Evolutionary conservation across 1,140 invertebrate species (phyloP).

Genomic region (Ips nitidus): DNA sequence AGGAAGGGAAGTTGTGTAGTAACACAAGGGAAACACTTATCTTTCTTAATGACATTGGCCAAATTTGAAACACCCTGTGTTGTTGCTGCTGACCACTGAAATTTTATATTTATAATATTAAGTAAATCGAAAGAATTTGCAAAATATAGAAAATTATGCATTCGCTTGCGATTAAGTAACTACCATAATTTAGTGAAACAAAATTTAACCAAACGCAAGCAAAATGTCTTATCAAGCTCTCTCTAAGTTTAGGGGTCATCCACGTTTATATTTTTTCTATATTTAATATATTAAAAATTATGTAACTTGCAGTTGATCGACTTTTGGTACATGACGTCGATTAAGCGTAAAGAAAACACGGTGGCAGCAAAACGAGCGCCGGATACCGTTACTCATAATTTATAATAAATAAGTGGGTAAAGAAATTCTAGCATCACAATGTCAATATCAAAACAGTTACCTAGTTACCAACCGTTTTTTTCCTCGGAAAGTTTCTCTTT

Average conservation of each 20-base stretch:
- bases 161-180: too few species aligned
- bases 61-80: too few species aligned
- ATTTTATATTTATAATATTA: too few species aligned
- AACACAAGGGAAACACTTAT: too few species aligned
- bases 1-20: too few species aligned
- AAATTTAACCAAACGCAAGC: conserved; percentile 2
- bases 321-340: not conserved
- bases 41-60: too few species aligned
- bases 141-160: too few species aligned
- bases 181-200: too few species aligned
- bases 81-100: too few species aligned
- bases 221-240: conserved; percentile 7
- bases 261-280: conserved; percentile 1
- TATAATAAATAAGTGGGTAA: conserved; percentile 31
- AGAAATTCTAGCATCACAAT: conserved; percentile 40
- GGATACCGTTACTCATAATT: conserved; percentile 31
- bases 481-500: conserved; percentile 46
- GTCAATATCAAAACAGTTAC: conserved; percentile 46
- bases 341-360: too few species aligned
- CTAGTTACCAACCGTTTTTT: conserved; percentile 41
- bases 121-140: too few species aligned
- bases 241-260: not conserved
- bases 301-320: not conserved
- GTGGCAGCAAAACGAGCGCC: not conserved
- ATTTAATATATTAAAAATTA: not conserved